phyloP scores from a whole-genome alignment of 2,797 vertebrate genomes.

The Pantherophis vulpinus region DNA sequence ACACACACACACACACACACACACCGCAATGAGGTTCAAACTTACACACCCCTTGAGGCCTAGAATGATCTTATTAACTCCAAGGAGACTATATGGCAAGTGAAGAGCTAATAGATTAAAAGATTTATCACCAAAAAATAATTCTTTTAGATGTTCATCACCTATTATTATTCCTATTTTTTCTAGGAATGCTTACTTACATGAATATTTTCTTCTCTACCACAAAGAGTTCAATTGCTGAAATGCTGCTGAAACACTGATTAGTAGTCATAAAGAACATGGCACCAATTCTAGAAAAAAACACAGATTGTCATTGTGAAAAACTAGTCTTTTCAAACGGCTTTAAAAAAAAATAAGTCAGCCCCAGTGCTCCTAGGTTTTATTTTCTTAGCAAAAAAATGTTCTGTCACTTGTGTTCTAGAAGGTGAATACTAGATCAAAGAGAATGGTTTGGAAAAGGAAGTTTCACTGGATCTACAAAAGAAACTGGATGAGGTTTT shows the following conservation, averaged over 20 bases:
- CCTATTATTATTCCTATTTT: background rate
- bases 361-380: background rate
- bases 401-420: background rate
- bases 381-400: background rate
- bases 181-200: conserved; percentile 69
- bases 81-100: background rate
- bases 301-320: background rate
- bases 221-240: conserved; percentile 89
- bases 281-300: conserved; percentile 79
- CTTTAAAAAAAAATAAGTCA: background rate
- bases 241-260: conserved; percentile 89
- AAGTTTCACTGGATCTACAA: background rate
- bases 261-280: conserved; percentile 92
- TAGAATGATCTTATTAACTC: background rate
- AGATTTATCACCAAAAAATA: background rate
- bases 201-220: conserved; percentile 87
- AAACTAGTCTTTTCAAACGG: background rate
- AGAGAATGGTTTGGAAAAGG: background rate
- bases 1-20: too few relatives aligned
- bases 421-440: background rate
- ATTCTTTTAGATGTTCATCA: background rate
- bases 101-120: background rate
- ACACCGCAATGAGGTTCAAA: background rate
- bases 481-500: background rate
- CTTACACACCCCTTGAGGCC: background rate